Percentiles rank a stretch among this genome's conserved stretches.
phyloP scores from a whole-genome alignment of 2,113 vertebrate genomes.

The Atrichornis clamosus region DNA sequence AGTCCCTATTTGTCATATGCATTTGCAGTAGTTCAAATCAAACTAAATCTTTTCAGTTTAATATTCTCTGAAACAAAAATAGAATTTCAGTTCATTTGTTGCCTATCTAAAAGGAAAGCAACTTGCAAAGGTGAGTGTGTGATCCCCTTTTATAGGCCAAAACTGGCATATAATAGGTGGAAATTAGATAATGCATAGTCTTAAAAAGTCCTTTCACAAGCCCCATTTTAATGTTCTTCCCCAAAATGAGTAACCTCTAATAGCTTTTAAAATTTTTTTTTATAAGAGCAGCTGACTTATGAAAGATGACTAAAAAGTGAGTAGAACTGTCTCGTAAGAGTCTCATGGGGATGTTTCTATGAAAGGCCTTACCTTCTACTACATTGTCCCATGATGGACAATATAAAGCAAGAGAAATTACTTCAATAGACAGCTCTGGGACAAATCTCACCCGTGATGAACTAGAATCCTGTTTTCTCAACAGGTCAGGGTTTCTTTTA shows the following conservation, averaged over 20 bases:
- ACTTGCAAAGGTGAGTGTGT: slow-evolving; percentile 11
- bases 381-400: background rate
- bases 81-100: slow-evolving; percentile 51
- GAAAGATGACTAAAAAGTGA: background rate
- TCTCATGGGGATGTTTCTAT: background rate
- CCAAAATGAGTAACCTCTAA: background rate
- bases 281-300: background rate
- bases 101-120: slow-evolving; percentile 53
- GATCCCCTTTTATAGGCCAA: background rate
- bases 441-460: background rate
- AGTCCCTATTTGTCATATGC: slow-evolving; percentile 37
- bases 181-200: slow-evolving; percentile 56
- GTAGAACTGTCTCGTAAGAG: background rate
- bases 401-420: background rate
- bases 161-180: slow-evolving; percentile 28
- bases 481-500: background rate
- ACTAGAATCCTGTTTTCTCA: slow-evolving; percentile 1
- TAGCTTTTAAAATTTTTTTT: background rate
- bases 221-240: slow-evolving; percentile 8
- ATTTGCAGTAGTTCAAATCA: slow-evolving; percentile 68
- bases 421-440: background rate
- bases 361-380: background rate
- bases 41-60: slow-evolving; percentile 44
- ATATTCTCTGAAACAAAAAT: slow-evolving; percentile 55
- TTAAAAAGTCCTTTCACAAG: slow-evolving; percentile 26